Conservation (phyloP, 2,888 invertebrate species). For the Rapana venosa region DNA sequence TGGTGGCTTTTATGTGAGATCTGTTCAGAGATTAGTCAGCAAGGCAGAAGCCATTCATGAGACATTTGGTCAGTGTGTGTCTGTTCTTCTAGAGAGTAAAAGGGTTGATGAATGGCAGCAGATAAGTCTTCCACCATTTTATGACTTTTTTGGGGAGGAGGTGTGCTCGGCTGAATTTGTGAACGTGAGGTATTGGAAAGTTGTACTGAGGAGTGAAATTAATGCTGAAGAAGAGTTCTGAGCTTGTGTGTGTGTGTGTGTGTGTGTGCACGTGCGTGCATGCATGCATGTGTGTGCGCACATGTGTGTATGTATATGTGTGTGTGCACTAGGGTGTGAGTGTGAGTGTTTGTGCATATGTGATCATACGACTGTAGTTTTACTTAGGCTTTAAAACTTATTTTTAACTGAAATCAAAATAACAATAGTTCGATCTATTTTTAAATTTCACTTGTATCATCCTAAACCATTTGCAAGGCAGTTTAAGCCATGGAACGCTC, state of each 20-base stretch:
- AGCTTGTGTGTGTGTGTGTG: not conserved
- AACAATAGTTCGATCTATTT: no score
- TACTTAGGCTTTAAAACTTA: no score
- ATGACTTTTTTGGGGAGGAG: no score
- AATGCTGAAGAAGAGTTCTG: not conserved
- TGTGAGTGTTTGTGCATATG: not conserved
- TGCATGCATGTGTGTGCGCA: not conserved
- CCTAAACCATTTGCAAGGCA: no score
- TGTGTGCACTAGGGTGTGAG: not conserved
- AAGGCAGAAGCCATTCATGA: not conserved
- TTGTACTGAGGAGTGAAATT: no score
- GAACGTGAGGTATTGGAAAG: no score
- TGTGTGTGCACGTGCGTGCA: not conserved
- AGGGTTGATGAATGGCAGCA: no score
- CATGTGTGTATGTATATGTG: not conserved
- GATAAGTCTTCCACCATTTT: no score
- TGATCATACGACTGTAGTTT: not conserved
- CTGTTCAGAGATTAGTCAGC: no score
- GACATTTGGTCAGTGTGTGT: not conserved
- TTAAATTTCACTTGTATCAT: not conserved
- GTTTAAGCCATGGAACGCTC: not conserved
- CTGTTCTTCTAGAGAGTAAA: not conserved
- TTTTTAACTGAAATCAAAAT: no score
- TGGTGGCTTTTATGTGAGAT: no score
- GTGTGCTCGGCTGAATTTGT: no score